phyloP scores from a whole-genome alignment of 2,113 vertebrate genomes.

The Aptenodytes forsteri region DNA sequence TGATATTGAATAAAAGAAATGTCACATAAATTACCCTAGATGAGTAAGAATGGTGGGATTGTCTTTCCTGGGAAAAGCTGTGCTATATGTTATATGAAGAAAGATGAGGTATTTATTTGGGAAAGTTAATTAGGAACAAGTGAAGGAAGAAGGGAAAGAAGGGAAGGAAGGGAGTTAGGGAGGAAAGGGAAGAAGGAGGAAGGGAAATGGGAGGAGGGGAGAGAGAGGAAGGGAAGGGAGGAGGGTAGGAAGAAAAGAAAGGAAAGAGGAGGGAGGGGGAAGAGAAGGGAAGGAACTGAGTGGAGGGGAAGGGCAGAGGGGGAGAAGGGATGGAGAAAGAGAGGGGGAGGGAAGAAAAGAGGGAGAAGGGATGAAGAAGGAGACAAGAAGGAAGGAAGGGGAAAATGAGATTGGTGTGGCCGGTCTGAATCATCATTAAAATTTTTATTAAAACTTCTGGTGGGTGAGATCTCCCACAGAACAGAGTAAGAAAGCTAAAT shows the following conservation, averaged over 20 bases:
- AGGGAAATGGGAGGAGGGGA: not conserved
- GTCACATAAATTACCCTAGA: not conserved
- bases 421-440: not conserved
- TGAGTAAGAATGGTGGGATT: not conserved
- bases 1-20: not conserved
- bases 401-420: not conserved
- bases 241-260: not conserved
- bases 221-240: no score
- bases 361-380: not conserved
- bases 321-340: not conserved
- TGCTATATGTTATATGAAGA: not conserved
- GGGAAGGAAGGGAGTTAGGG: not conserved
- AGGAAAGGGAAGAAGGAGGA: not conserved
- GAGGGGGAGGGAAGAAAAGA: no score
- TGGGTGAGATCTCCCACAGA: not conserved
- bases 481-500: not conserved
- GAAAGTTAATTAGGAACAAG: not conserved
- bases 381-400: not conserved
- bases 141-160: not conserved
- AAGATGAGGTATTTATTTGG: not conserved
- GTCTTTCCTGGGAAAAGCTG: not conserved
- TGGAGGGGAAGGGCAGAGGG: not conserved
- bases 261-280: no score
- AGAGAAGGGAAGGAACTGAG: not conserved
- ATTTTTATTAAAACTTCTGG: not conserved